Conservation (phyloP, 2,888 invertebrate species). For the Drosophila pullipes region DNA sequence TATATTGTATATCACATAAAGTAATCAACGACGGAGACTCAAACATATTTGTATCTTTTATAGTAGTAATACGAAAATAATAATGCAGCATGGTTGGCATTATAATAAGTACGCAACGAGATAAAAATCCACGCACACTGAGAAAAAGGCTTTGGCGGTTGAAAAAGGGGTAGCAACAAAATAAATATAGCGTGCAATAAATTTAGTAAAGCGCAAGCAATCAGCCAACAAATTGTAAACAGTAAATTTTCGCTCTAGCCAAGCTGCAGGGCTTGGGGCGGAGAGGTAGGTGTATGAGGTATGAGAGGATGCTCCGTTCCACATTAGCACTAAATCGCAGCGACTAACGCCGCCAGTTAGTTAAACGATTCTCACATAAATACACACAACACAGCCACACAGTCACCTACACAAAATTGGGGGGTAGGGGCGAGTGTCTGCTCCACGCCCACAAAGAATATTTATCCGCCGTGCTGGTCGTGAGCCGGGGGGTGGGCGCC, state of each 20-base stretch:
- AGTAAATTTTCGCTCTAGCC: slow-evolving; percentile 64
- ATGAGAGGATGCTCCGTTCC: slow-evolving; percentile 30
- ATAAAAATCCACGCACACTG: background rate
- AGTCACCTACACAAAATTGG: slow-evolving; percentile 14
- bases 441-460: slow-evolving; percentile 59
- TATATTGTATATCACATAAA: slow-evolving; percentile 49
- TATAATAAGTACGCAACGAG: slow-evolving; percentile 69
- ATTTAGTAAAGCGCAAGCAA: slow-evolving; percentile 75
- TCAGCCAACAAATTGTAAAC: slow-evolving; percentile 79
- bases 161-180: slow-evolving; percentile 1
- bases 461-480: slow-evolving; percentile 53
- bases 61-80: slow-evolving; percentile 65
- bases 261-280: slow-evolving; percentile 35
- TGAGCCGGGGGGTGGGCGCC: background rate
- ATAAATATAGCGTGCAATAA: slow-evolving; percentile 73
- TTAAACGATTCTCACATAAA: slow-evolving; percentile 75
- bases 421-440: background rate
- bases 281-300: background rate
- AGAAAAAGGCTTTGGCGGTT: background rate
- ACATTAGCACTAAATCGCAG: slow-evolving; percentile 78
- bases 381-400: slow-evolving; percentile 36
- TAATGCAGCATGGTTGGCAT: slow-evolving; percentile 64
- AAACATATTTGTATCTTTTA: slow-evolving; percentile 19
- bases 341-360: slow-evolving; percentile 77
- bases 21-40: background rate